Evolutionary conservation across 2,113 vertebrate genomes (phyloP), one percentile per base, ranked within the genome.

Genomic region (Spea multiplicata): DNA sequence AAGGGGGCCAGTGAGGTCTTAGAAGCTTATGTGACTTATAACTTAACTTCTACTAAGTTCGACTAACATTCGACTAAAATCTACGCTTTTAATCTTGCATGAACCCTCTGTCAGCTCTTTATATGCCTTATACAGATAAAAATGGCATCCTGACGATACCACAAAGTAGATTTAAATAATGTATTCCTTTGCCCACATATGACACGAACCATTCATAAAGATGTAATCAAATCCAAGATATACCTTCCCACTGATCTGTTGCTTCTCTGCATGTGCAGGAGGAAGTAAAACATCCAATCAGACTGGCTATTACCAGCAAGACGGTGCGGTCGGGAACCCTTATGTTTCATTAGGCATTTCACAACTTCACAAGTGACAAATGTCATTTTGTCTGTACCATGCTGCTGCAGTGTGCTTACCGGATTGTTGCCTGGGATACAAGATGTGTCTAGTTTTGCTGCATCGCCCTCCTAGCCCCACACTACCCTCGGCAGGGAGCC

Each of bases 261-360:
- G 48, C 47, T 30, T 49, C 47, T 30, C 53, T 49, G 14, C 50
- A 47, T 8, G 9, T 13, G 49, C 55, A 48, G 50, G 16, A 68
- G 46, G 44, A 49, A 79, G 44, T 66, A 72, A 73, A 72, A 30
- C 49, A 57, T 79, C 61, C 61, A 79, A 47, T 72, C 76, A 48
- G 76, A 61, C 61, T 57, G 70, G 47, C 45, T 79, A 73, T 66
- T 72, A 57, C 61, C 69, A 73, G 75, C 59, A 45, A 66, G 69
- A 47, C 16, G 59, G 12, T 79, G 70, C 76, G 3, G 61, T 72
- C 14, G 62, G 76, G 52, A 73, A 61, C 59, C 76, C 70, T 79
- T 79, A 65, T 72, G 68, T 78, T 71, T 78, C 76, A 71, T 78
- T 78, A 78, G 69, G 69, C 76, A 66, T 79, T 79, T 79, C 61